Conservation (phyloP, 2,113 vertebrate species). For the Passer montanus region DNA sequence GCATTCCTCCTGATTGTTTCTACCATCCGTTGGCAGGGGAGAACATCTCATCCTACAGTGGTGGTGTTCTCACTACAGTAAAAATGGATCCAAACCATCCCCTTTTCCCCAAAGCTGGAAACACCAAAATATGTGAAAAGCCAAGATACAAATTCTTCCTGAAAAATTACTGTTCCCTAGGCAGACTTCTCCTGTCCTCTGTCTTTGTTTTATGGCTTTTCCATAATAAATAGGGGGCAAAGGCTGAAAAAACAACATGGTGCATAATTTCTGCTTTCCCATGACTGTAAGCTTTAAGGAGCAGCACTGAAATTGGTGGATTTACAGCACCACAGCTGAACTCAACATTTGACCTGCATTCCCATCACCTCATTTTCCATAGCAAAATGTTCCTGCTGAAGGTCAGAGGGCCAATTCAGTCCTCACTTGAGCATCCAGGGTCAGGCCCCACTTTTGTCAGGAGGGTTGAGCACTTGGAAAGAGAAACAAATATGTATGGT, state of each 20-base stretch:
- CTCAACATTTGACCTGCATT: neutral
- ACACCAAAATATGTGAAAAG: neutral
- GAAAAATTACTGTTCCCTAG: constrained; percentile 18
- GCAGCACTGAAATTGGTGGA: neutral
- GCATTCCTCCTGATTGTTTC: neutral
- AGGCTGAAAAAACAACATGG: constrained; percentile 23
- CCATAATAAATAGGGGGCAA: constrained; percentile 5
- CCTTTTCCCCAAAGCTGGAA: neutral
- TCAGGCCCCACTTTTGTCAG: neutral
- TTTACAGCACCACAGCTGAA: constrained; percentile 20
- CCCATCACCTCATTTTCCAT: neutral
- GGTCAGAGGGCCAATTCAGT: neutral
- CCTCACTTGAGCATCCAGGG: neutral
- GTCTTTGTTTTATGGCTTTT: constrained; percentile 23
- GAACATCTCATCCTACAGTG: neutral
- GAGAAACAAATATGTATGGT: neutral
- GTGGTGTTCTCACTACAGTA: neutral
- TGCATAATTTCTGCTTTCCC: constrained; percentile 6
- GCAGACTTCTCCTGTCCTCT: neutral
- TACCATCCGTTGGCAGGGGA: neutral
- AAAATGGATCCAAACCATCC: neutral
- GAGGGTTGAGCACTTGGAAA: neutral
- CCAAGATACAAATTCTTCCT: neutral
- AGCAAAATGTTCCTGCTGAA: neutral
- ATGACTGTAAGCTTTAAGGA: neutral